phyloP scores from a whole-genome alignment of 2,888 invertebrate genomes.

The Drosophila pseudotakahashii region DNA sequence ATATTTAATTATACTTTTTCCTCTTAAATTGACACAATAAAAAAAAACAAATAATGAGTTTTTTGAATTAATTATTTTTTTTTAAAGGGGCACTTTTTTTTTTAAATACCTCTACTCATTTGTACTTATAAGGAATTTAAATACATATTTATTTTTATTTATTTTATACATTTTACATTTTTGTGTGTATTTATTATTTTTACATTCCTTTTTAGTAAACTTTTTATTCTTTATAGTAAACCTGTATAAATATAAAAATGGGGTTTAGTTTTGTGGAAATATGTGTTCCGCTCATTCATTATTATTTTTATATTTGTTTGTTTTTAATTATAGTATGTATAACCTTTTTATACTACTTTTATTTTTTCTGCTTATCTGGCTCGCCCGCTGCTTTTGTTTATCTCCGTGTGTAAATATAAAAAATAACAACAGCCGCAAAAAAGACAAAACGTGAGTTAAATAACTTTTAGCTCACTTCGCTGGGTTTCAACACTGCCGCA shows the following conservation, averaged over 20 bases:
- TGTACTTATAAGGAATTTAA: no score
- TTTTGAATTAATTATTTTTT: background rate
- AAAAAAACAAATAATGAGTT: background rate
- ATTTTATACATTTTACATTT: no score
- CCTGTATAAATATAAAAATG: background rate
- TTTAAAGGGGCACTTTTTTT: background rate
- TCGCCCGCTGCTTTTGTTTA: conserved; percentile 34
- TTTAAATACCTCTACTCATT: no score
- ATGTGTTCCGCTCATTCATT: conserved; percentile 32
- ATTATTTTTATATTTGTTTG: conserved; percentile 38
- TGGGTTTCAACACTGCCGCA: conserved; percentile 27
- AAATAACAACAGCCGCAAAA: conserved; percentile 13
- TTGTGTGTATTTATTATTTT: no score
- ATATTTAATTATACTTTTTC: background rate
- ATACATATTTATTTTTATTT: no score
- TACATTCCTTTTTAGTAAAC: no score
- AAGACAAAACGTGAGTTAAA: conserved; percentile 65
- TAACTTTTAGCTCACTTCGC: conserved; percentile 55
- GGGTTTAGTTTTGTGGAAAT: background rate
- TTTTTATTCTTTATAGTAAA: no score
- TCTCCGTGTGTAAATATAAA: conserved; percentile 37
- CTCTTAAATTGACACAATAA: background rate
- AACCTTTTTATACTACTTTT: conserved; percentile 19
- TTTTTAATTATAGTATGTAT: conserved; percentile 40
- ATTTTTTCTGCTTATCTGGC: conserved; percentile 34